Evolutionary conservation across 2,888 invertebrate genomes (phyloP), one percentile per base, ranked within the genome.

Genomic region (Bugulina stolonifera): DNA sequence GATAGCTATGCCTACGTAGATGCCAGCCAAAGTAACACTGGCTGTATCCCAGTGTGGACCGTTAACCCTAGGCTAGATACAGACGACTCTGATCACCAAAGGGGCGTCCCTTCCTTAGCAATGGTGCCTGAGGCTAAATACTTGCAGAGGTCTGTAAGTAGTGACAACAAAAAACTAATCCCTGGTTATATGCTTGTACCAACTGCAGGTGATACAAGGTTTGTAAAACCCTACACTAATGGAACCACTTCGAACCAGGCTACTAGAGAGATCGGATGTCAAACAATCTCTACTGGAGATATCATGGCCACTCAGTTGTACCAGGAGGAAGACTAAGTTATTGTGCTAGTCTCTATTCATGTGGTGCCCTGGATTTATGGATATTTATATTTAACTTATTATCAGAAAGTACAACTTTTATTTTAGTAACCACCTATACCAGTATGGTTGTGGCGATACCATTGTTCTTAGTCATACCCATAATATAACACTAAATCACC

Each of bases 211-310:
- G 22, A 29, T 57, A 5, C 55, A 27, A 22, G 58, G 32, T 27
- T 25, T 55, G 52, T n/a, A 29, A 32, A 29, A 73, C 57, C 58
- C 34, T 32, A 23, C 23, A 34, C 18, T 1, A 27, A 52, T 35
- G 52, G 64, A 22, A 35, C 69, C 22, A n/a, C n/a, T n/a, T n/a
- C n/a, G n/a, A 69, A 23, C 29, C 58, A 58, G 14, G 14, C 27
- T 18, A 72, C 69, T n/a, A 22, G 54, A 35, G 73, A 72, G 1
- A 76, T 78, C 69, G 79, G 80, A 14, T 82, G 82, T 72, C 83
- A 84, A 75, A 84, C 84, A 2, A 81, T 84, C 69, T 82, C 82
- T 14, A 84, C 84, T 22, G 83, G 83, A 5, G 84, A 84, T 71
- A 81, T 84, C 72, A 77, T 83, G 57, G 84, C 83, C 23, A 84